Percentiles rank a stretch among this genome's conserved stretches.
phyloP scores from a whole-genome alignment of 2,888 invertebrate genomes.

The Caradrina clavipalpis region DNA sequence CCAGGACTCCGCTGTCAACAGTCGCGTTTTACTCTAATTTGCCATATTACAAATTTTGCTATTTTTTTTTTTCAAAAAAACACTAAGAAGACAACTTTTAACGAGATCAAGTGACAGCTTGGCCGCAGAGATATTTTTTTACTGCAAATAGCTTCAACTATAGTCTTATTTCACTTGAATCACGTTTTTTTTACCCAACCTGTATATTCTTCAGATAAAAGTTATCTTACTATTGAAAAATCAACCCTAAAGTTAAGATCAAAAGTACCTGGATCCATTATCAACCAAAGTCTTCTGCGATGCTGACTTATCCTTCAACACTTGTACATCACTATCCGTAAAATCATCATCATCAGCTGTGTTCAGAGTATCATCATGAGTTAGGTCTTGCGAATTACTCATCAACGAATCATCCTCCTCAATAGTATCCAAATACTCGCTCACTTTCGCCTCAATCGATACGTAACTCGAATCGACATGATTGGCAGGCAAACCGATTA shows the following conservation, averaged over 20 bases:
- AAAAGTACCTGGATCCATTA: slow-evolving; percentile 42
- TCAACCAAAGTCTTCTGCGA: slow-evolving; percentile 61
- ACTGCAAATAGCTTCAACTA: no score
- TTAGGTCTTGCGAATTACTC: slow-evolving; percentile 60
- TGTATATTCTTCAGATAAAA: no score
- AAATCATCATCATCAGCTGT: slow-evolving; percentile 67
- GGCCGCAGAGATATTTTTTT: no score
- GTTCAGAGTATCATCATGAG: slow-evolving; percentile 67
- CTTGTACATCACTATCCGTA: slow-evolving; percentile 71
- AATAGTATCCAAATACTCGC: slow-evolving; percentile 79
- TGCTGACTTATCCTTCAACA: neutral
- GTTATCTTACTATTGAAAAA: neutral
- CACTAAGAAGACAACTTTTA: no score
- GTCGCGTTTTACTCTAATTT: no score
- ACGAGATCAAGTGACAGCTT: no score
- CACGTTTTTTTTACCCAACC: no score
- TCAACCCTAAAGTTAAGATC: no score
- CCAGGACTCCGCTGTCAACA: no score
- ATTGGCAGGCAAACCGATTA: slow-evolving; percentile 70
- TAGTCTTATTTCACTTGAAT: no score
- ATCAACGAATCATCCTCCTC: slow-evolving; percentile 74
- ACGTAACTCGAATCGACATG: slow-evolving; percentile 52
- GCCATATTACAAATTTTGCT: no score
- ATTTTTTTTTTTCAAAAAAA: no score
- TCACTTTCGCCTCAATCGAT: slow-evolving; percentile 60